A percentile compares a stretch with the other conserved stretches of the same genome.
Evolutionary conservation across 2,888 invertebrate genomes (phyloP).

Genomic region (Glaucopsyche alexis): DNA sequence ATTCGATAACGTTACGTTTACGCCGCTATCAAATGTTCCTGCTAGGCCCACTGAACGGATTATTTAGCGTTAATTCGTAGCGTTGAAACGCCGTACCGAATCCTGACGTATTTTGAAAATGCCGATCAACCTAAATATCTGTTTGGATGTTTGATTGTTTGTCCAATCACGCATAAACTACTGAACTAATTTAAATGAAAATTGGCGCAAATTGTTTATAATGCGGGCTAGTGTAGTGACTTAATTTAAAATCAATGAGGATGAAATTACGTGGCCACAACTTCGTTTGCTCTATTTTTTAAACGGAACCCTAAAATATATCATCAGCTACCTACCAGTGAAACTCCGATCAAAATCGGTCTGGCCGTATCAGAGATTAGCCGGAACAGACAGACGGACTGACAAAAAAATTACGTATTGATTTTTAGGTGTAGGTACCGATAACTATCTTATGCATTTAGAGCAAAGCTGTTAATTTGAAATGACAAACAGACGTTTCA

Average conservation of each 20-base stretch:
- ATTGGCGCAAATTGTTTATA: neutral
- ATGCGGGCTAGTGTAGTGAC: neutral
- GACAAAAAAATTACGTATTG: too few species aligned
- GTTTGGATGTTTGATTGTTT: neutral
- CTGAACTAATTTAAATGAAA: constrained; percentile 1
- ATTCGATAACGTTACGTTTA: too few species aligned
- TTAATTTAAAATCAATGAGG: neutral
- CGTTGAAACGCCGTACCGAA: neutral
- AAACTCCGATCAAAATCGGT: too few species aligned
- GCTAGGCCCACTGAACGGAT: too few species aligned
- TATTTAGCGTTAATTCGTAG: neutral
- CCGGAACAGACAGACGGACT: too few species aligned
- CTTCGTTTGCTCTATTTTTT: neutral
- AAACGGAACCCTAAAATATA: too few species aligned
- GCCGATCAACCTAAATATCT: constrained; percentile 9
- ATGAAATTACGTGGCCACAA: neutral
- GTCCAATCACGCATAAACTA: neutral
- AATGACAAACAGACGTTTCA: neutral
- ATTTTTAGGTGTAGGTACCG: too few species aligned
- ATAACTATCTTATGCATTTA: too few species aligned
- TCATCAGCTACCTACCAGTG: too few species aligned
- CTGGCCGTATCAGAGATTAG: too few species aligned
- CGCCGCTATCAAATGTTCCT: too few species aligned
- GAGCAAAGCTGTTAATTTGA: neutral
- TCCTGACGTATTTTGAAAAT: constrained; percentile 14